These are phyloP conservation scores for Solen grandis DNA, from an alignment of 1,140 invertebrate genomes.

Conservation along the genomic window DNA sequence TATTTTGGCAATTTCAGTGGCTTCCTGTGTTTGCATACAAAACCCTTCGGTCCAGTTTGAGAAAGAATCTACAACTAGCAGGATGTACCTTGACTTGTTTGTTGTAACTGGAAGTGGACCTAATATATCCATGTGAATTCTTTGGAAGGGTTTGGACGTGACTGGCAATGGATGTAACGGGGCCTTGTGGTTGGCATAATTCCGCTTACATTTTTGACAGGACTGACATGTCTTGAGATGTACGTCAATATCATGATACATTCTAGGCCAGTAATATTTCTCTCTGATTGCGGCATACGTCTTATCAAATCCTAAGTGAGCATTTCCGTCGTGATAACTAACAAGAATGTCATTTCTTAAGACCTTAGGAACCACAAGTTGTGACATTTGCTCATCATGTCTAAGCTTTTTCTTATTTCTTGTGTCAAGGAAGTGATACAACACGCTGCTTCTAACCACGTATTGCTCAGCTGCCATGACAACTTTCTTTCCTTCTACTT, in stretches of 20 bases:
- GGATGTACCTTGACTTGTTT: constrained; percentile 56
- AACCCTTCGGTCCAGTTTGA: constrained; percentile 60
- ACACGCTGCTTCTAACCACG: background rate
- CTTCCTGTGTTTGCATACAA: constrained; percentile 48
- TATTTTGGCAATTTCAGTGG: constrained; percentile 52
- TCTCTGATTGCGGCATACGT: constrained; percentile 32
- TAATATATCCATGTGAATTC: constrained; percentile 63
- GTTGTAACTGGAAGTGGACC: constrained; percentile 54
- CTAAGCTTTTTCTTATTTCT: constrained; percentile 6
- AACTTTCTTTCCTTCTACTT: background rate
- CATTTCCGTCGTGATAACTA: constrained; percentile 54
- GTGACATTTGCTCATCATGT: background rate
- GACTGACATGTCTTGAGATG: constrained; percentile 43
- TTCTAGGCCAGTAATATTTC: constrained; percentile 56
- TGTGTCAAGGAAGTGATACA: constrained; percentile 41
- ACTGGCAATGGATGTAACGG: constrained; percentile 49
- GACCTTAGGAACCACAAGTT: constrained; percentile 36
- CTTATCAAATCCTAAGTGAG: constrained; percentile 49
- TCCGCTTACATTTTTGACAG: constrained; percentile 46
- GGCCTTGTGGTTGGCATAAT: constrained; percentile 8
- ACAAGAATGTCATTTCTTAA: constrained; percentile 34
- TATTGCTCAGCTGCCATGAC: background rate
- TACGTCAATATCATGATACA: constrained; percentile 53
- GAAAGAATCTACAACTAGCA: constrained; percentile 59
- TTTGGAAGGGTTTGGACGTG: constrained; percentile 51